A percentile compares a stretch with the other conserved stretches of the same genome.
Conservation (phyloP, 2,797 vertebrate genomes). For the Cottoperca gobio region DNA sequence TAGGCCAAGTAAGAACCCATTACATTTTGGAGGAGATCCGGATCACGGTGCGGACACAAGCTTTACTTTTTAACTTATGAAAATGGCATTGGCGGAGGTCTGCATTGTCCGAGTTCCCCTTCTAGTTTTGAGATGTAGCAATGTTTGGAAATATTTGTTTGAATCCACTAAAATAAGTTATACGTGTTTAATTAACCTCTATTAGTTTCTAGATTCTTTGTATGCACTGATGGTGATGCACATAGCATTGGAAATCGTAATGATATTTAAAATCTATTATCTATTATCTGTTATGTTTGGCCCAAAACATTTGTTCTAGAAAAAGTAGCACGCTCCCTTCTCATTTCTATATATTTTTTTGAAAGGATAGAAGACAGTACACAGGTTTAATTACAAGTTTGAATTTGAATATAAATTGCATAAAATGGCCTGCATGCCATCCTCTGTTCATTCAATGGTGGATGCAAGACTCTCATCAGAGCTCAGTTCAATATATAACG, state of each 20-base stretch:
- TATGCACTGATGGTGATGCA: background rate
- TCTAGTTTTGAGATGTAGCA: background rate
- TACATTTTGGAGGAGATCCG: too few species aligned
- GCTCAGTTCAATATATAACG: background rate
- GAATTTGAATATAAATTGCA: conserved; percentile 17
- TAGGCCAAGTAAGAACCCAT: too few species aligned
- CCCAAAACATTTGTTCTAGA: background rate
- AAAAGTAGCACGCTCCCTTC: background rate
- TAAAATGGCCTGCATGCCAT: background rate
- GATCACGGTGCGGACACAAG: too few species aligned
- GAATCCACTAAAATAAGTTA: background rate
- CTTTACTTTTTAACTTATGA: too few species aligned
- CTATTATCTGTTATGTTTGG: conserved; percentile 3
- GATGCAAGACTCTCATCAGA: conserved; percentile 12
- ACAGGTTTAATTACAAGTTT: background rate
- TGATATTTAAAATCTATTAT: conserved; percentile 17
- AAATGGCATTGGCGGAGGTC: too few species aligned
- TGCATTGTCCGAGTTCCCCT: too few species aligned
- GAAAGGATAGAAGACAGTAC: background rate
- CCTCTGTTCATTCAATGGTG: conserved; percentile 6
- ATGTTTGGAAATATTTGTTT: background rate
- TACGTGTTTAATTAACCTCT: background rate
- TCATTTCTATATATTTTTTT: background rate
- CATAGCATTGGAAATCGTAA: background rate
- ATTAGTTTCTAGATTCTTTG: background rate